Base-by-base conservation (phyloP, 1,140 invertebrate species). In the Glomeris maerens region DNA sequence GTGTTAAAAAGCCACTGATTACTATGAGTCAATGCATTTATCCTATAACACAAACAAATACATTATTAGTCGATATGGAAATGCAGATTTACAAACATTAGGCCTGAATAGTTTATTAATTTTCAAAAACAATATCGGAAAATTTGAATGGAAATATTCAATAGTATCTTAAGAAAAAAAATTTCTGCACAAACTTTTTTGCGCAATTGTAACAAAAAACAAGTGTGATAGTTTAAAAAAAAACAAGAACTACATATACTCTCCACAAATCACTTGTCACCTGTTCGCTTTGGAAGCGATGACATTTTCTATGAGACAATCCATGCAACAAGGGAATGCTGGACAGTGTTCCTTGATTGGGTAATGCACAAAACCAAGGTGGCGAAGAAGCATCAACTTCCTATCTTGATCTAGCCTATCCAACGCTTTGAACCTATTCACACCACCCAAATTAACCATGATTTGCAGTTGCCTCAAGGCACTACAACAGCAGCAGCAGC, bases 311-410 rank as follows among this genome's bases (percentile, higher is more conserved):
- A 87, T 81, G n/a, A 85, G 64, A 45, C 77, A 76, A 66, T 96
- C 92, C 67, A 92, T 82, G 66, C 91, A 96, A 68, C 85, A 83
- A 49, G 81, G 78, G 67, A 81, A 86, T 36, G 84, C 84, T 21
- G 88, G 89, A 65, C 93, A 97, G 64, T 92, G 86, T 65, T 95
- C 91, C 27, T 84, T 71, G 61, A 91, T 86, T 13, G 92, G 90
- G 69, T 86, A 91, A 67, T 97, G 91, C 41, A 97, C 83, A 70
- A 96, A 97, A 45, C 91, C 90, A 25, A 96, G 70, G 69, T 96
- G 92, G 64, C 93, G 89, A 54, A 94, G 86, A 23, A 97, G 72
- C 77, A 95, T 89, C 50, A 94, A 70, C 62, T 91, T 89, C 54
- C 93, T 71, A 61, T 96, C 92, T 70, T 94, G 89, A 70, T 95